Base-by-base conservation (phyloP, 2,797 vertebrate genomes). In the Pampus argenteus region DNA sequence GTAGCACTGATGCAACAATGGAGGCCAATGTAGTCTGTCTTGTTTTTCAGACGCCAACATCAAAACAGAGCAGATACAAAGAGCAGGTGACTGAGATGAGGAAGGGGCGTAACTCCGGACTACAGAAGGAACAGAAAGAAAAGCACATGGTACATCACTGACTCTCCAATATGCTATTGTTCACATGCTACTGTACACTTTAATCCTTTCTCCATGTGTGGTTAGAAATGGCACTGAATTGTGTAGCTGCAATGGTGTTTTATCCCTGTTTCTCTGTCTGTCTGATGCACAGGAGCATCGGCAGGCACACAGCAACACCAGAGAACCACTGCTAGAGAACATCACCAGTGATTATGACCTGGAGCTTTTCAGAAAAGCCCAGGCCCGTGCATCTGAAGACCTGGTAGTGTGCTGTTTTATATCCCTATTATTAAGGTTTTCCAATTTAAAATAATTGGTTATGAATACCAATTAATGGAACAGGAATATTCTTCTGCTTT, bases 281-380 rank as follows among this genome's bases (percentile, higher is more conserved):
- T 47, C 1, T 75, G 25, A 23, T 63, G 45, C 14, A n/a, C 85
- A 99, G 98, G 97, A 98, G 71, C 96, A 98, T 90, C 94, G 96
- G 2, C 97, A 98, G 85, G 95, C 93, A 5, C 96, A 98, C 8
- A 94, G 95, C 74, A 96, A 94, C 79, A 96, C 95, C 31, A 92
- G 96, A 76, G 98, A 99, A 73, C 98, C 98, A 36, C 94, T 99
- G 1, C 88, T 99, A 79, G 98, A 99, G 89, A 98, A 99, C 94
- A 96, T 99, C 92, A 99, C 98, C 10, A 99, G 97, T 58, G 98
- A 99, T 76, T 99, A 99, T 59, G 98, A 99, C 89, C 94, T 99
- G 72, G 98, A 99, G 92, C 96, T 99, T 68, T 99, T 99, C 93
- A 95, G 97, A 64, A 96, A 98, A 94, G 98, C 98, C 0, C 98